These are phyloP conservation scores for Drosophila sordidapex DNA, from an alignment of 2,888 invertebrate genomes.

Conservation along the genomic window DNA sequence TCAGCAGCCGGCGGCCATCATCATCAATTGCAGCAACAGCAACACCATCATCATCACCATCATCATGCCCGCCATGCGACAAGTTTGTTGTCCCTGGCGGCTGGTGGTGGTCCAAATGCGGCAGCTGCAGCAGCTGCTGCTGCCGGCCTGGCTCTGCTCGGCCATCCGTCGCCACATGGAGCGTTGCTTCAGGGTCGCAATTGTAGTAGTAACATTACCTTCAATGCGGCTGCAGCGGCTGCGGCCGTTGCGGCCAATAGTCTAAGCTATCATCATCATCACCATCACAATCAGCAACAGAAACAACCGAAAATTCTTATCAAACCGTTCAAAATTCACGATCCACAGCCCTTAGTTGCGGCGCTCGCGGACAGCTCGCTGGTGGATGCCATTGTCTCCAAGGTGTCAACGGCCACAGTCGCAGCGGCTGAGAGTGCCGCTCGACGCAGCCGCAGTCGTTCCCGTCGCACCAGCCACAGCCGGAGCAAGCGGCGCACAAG, in stretches of 20 bases:
- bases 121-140: constrained; percentile 52
- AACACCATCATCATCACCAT: constrained; percentile 47
- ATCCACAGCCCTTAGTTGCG: constrained; percentile 84
- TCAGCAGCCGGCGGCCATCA: constrained; percentile 41
- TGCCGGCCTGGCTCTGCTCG: constrained; percentile 54
- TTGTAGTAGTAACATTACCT: constrained; percentile 51
- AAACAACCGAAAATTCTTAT: constrained; percentile 85
- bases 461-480: constrained; percentile 75
- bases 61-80: constrained; percentile 53
- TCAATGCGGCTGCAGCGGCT: constrained; percentile 63
- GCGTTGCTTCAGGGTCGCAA: constrained; percentile 23
- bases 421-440: constrained; percentile 83
- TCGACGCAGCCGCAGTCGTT: constrained; percentile 83
- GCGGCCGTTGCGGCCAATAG: constrained; percentile 77
- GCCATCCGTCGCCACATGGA: constrained; percentile 62
- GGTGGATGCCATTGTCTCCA: constrained; percentile 84
- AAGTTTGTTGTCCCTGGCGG: constrained; percentile 63
- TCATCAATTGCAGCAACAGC: constrained; percentile 48
- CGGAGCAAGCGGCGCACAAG: constrained; percentile 66
- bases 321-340: constrained; percentile 85
- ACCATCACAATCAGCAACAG: constrained; percentile 74
- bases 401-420: constrained; percentile 84
- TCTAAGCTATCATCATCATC: constrained; percentile 80
- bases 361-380: constrained; percentile 83
- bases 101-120: constrained; percentile 44